Evolutionary conservation across 2,888 invertebrate species (phyloP).

Genomic region (Sinhomidia bicolor): DNA sequence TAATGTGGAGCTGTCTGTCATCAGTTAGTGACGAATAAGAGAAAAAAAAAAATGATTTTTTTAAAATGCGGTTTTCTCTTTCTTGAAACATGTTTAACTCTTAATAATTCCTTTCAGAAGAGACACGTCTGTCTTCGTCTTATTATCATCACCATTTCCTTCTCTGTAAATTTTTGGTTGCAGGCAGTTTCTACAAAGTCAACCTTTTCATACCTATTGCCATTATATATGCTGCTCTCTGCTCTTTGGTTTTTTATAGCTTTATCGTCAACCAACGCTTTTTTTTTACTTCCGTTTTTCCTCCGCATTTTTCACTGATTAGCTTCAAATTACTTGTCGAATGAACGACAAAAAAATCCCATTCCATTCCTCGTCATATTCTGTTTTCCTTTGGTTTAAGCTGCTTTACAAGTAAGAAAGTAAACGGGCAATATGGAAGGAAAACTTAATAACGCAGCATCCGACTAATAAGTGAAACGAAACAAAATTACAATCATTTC

Average conservation of each 20-base stretch:
- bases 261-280: not conserved
- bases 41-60: not conserved
- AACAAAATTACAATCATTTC: slow-evolving; percentile 6
- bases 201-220: too few relatives aligned
- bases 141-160: not conserved
- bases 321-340: slow-evolving; percentile 15
- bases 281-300: not conserved
- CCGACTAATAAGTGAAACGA: slow-evolving; percentile 1
- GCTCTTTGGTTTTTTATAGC: not conserved
- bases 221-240: not conserved
- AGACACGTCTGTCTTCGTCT: slow-evolving; percentile 35
- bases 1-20: slow-evolving; percentile 56
- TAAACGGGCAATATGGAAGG: not conserved
- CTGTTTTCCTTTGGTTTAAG: not conserved
- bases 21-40: slow-evolving; percentile 48
- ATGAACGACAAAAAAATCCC: not conserved
- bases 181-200: not conserved
- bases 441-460: not conserved
- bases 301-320: slow-evolving; percentile 36
- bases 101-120: not conserved
- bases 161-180: not conserved
- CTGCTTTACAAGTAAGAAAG: not conserved
- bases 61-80: not conserved
- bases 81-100: not conserved
- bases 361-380: not conserved